Percentiles rank a stretch among this genome's conserved stretches.
Evolutionary conservation across 2,888 invertebrate species (phyloP).

Genomic region (Phoronis australis): DNA sequence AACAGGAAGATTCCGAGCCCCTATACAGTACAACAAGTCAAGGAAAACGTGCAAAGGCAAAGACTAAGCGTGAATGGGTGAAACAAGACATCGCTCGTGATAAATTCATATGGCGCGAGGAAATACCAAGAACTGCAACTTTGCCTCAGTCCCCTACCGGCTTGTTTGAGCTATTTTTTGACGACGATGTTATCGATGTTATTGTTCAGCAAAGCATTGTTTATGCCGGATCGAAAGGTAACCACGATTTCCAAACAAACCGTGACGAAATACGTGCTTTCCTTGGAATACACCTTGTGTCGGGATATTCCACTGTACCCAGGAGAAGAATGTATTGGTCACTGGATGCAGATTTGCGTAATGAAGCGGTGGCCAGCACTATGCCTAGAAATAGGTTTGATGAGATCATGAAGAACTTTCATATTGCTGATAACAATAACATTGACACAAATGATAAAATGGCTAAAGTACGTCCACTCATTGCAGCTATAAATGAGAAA

Average conservation of each 20-base stretch:
- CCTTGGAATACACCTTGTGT: constrained; percentile 10
- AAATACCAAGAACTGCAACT: too few species aligned
- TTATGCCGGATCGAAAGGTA: constrained; percentile 10
- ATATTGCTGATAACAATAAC: constrained; percentile 7
- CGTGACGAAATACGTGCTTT: constrained; percentile 1
- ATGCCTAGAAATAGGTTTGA: constrained; percentile 13
- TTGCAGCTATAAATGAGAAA: constrained; percentile 9
- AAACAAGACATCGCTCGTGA: too few species aligned
- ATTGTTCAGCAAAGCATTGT: not conserved
- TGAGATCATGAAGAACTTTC: constrained; percentile 13
- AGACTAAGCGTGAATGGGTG: too few species aligned
- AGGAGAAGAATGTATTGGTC: constrained; percentile 9
- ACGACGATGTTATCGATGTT: constrained; percentile 7
- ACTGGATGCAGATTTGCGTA: constrained; percentile 7
- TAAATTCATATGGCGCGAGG: too few species aligned
- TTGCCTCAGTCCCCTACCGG: not conserved
- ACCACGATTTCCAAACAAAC: constrained; percentile 5
- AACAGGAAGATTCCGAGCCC: too few species aligned
- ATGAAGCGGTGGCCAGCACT: constrained; percentile 5
- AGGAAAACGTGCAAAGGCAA: too few species aligned
- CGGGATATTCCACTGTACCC: constrained; percentile 11
- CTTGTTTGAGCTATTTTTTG: constrained; percentile 10
- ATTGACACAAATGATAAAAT: constrained; percentile 14
- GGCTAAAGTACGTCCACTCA: constrained; percentile 12
- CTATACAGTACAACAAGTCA: too few species aligned